Evolutionary conservation across 2,888 invertebrate genomes (phyloP).

Genomic region (Schrankia costaestrigalis): DNA sequence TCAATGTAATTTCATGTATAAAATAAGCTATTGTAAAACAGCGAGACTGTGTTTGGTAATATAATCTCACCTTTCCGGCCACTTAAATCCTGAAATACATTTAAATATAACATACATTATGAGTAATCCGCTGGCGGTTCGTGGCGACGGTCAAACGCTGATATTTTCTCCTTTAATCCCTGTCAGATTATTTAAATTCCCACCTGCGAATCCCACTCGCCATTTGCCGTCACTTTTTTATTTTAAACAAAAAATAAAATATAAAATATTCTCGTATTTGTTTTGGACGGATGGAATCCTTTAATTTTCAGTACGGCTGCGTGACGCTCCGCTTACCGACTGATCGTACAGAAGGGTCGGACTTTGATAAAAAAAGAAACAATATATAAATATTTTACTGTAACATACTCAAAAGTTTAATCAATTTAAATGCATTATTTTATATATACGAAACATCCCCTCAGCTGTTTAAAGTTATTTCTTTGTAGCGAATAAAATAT

Average conservation of each 20-base stretch:
- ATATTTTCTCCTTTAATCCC: constrained; percentile 80
- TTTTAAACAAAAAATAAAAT: constrained; percentile 76
- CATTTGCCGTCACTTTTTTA: constrained; percentile 61
- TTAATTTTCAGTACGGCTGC: constrained; percentile 75
- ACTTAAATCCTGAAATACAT: constrained; percentile 60
- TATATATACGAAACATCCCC: constrained; percentile 22
- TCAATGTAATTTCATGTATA: too few species aligned
- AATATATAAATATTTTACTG: constrained; percentile 59
- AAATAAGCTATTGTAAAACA: constrained; percentile 1
- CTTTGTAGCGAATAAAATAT: too few species aligned
- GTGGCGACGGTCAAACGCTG: constrained; percentile 76
- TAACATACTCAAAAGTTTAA: constrained; percentile 45
- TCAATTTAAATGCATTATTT: constrained; percentile 38
- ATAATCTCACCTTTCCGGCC: constrained; percentile 36
- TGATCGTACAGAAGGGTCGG: constrained; percentile 58
- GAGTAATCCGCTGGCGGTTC: constrained; percentile 57
- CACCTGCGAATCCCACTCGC: constrained; percentile 69
- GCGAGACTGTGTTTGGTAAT: constrained; percentile 15
- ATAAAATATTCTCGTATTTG: constrained; percentile 78
- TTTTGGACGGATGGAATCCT: constrained; percentile 78
- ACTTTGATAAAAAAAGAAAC: constrained; percentile 63
- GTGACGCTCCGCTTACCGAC: constrained; percentile 58
- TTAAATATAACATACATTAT: constrained; percentile 61
- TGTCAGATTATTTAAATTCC: constrained; percentile 81
- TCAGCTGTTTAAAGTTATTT: too few species aligned